Evolutionary conservation across 1,140 invertebrate genomes (phyloP).

Genomic region (Drosophila oshimai): DNA sequence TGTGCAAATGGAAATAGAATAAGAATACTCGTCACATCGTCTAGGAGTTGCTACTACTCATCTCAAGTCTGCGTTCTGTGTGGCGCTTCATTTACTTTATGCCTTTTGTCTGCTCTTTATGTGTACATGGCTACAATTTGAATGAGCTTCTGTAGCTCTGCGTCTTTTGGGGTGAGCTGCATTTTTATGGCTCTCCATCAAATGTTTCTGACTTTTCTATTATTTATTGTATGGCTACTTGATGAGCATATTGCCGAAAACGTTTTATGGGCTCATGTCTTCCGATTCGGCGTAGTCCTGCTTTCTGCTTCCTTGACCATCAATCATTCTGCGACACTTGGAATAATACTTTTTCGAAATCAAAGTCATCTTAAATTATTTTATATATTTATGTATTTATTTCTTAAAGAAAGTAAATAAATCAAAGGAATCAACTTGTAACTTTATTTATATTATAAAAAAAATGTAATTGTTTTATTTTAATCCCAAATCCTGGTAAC

Average conservation of each 20-base stretch:
- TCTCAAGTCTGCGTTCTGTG: constrained; percentile 47
- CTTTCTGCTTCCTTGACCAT: constrained; percentile 4
- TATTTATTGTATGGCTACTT: constrained; percentile 75
- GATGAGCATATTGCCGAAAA: constrained; percentile 66
- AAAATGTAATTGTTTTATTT: too few species aligned
- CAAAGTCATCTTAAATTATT: too few species aligned
- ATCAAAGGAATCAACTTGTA: too few species aligned
- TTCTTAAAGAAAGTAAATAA: too few species aligned
- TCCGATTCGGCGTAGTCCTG: constrained; percentile 16
- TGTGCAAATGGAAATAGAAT: constrained; percentile 64
- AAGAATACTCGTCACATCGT: constrained; percentile 42
- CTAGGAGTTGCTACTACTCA: not conserved
- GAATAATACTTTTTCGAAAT: not conserved
- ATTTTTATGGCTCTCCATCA: constrained; percentile 51
- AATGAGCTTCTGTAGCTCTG: constrained; percentile 40
- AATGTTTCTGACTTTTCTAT: constrained; percentile 47
- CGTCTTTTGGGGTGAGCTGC: not conserved
- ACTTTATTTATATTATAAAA: too few species aligned
- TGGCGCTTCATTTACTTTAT: constrained; percentile 77
- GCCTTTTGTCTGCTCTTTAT: constrained; percentile 71
- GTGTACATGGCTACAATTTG: constrained; percentile 57
- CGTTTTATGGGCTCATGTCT: constrained; percentile 60
- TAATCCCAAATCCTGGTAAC: too few species aligned
- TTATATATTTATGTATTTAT: not conserved
- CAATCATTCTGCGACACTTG: constrained; percentile 1